Evolutionary conservation across 2,797 vertebrate species (phyloP), one percentile per base, ranked within the genome.

Genomic region (Peromyscus aztecus): DNA sequence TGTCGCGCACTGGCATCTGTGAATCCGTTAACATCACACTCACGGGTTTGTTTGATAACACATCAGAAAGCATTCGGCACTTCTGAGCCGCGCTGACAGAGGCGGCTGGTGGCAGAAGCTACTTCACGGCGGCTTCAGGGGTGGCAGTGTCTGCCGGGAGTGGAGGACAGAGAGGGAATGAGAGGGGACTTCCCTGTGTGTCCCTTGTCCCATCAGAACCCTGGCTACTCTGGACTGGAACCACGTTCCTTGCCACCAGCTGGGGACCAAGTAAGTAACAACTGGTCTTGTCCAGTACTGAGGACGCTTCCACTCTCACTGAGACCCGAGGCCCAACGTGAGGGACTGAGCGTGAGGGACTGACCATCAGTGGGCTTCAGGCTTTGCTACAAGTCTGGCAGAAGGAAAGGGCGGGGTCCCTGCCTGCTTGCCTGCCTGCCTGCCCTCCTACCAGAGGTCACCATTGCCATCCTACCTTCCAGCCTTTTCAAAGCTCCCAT

Each of bases 41-140:
- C 67, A 4, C 81, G 91, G 52, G 73, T 21, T 13, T 65, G 90
- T 86, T 84, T 94, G 96, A 84, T 84, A 92, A 76, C 93, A 89
- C 93, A 92, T 91, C 95, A 84, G 96, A 93, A 90, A 29, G 89
- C 0, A 0, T 91, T 31, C 27, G 40, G 93, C 86, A 52, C 96
- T 49, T 43, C 88, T 77, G 31, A 77, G 67, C 40, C 19, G 75
- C 0, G 6, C 71, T 69, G 90, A 83, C 91, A 57, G 37, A 0
- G 16, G 2, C 61, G 34, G 63, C 92, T 83, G 95, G 88, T 89
- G 6, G 93, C 52, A n/a, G 77, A 63, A 4, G 49, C 63, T 1
- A 1, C 69, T 43, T 69, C 37, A 9, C 27, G 89, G 0, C 34
- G n/a, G 81, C 2, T 21, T 23, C 4, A 16, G 40, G 49, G 27